phyloP scores from a whole-genome alignment of 2,888 invertebrate genomes.

The Ceramica pisi region DNA sequence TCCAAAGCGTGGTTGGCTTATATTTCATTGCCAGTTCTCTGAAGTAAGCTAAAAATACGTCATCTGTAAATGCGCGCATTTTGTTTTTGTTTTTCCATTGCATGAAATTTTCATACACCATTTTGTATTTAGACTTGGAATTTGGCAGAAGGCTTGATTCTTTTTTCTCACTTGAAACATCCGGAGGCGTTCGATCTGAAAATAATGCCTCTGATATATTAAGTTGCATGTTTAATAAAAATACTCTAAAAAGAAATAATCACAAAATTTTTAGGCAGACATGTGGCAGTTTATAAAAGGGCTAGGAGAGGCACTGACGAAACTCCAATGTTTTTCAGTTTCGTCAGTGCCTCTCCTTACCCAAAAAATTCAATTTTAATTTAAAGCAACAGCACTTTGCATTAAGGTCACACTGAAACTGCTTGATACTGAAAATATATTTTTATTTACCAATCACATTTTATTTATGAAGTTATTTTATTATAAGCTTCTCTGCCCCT shows the following conservation, averaged over 20 bases:
- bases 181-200: neutral
- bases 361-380: too few species aligned
- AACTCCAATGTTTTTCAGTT: too few species aligned
- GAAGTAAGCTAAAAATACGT: conserved; percentile 30
- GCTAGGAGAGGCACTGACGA: too few species aligned
- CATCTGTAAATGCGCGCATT: conserved; percentile 11
- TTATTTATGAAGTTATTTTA: neutral
- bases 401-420: neutral
- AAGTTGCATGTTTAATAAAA: neutral
- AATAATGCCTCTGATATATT: neutral
- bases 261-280: neutral
- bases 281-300: neutral
- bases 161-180: neutral
- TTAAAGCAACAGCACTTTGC: too few species aligned
- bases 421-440: neutral
- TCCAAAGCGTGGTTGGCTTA: conserved; percentile 18
- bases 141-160: neutral
- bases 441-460: neutral
- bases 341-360: too few species aligned
- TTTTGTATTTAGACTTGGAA: neutral
- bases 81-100: conserved; percentile 20
- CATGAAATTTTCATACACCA: conserved; percentile 26
- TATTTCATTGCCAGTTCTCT: conserved; percentile 21
- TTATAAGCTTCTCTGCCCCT: too few species aligned
- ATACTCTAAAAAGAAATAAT: neutral